Evolutionary conservation across 2,113 vertebrate genomes (phyloP).

Genomic region (Micromys minutus): DNA sequence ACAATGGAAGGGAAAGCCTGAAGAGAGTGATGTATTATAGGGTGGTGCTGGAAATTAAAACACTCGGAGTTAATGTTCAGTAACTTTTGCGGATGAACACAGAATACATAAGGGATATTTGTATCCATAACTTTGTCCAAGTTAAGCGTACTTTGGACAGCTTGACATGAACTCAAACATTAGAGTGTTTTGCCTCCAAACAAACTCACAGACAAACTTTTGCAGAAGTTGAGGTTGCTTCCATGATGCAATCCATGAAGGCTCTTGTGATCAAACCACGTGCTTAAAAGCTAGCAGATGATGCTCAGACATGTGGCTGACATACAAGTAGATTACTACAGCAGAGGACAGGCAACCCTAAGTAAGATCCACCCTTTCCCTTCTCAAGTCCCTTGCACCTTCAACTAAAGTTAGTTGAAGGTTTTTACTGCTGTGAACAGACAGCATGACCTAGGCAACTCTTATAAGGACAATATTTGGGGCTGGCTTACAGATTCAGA

Average conservation of each 20-base stretch:
- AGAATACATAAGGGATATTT: neutral
- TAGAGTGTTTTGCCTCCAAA: conserved; percentile 34
- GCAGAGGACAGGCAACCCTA: neutral
- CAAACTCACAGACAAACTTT: conserved; percentile 14
- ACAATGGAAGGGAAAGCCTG: neutral
- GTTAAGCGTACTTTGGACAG: neutral
- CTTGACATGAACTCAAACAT: neutral
- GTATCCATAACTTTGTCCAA: neutral
- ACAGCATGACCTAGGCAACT: neutral
- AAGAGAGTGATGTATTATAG: neutral
- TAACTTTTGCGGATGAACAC: neutral
- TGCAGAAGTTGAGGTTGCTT: conserved; percentile 54
- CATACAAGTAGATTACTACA: neutral
- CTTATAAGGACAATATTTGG: too few relatives aligned
- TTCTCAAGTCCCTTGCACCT: neutral
- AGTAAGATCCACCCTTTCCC: conserved; percentile 3
- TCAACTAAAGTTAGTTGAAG: neutral
- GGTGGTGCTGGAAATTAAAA: neutral
- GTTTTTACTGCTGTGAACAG: too few relatives aligned
- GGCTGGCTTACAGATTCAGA: too few relatives aligned
- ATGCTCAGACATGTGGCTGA: neutral
- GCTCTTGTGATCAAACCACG: conserved; percentile 42
- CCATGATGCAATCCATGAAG: neutral
- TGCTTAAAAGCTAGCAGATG: neutral
- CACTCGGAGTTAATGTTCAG: neutral